Evolutionary conservation across 2,113 vertebrate genomes (phyloP), one percentile per base, ranked within the genome.

Genomic region (Trachemys scripta): DNA sequence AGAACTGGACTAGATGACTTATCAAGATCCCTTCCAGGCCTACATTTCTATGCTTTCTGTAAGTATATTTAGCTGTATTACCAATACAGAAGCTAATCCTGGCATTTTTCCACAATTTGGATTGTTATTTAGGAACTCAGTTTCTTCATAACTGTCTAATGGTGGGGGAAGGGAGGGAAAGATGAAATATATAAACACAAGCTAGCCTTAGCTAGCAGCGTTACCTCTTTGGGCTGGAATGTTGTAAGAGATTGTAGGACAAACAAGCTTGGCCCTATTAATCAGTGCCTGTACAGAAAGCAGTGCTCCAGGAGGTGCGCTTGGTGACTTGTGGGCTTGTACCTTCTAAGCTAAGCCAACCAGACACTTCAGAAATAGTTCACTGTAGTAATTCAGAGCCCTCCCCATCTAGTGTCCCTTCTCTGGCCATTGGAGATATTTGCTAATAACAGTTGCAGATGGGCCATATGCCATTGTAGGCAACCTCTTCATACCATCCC

Each of bases 171-270:
- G 10, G n/a, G 65, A 38, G 17, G n/a, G 19, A 38, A 72, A 72
- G n/a, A 72, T 20, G 65, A 72, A 38, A 38, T 13, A 31, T 5
- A 62, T 72, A 38, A 72, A 72, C 20, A 69, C 62, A 20, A 19
- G 7, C 20, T 38, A 72, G 10, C n/a, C 16, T 72, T 72, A 10
- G 35, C 19, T 72, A 31, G 57, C 12, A 31, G 6, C 6, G 27
- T 1, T 4, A 24, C 27, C 3, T 69, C 24, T 93, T 57, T 82
- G 50, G 80, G 17, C 4, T n/a, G 11, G 8, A 35, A 45, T 38
- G 53, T 1, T 2, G 4, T 65, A 42, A 79, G 16, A n/a, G 20
- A 45, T 25, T 25, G 22, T 0, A 53, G 54, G 79, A 45, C 17
- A 75, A 79, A 90, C 87, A 2, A 29, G 84, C 14, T 50, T 80